Conservation (phyloP, 2,797 vertebrate species). For the Hypotaenidia philippensis region DNA sequence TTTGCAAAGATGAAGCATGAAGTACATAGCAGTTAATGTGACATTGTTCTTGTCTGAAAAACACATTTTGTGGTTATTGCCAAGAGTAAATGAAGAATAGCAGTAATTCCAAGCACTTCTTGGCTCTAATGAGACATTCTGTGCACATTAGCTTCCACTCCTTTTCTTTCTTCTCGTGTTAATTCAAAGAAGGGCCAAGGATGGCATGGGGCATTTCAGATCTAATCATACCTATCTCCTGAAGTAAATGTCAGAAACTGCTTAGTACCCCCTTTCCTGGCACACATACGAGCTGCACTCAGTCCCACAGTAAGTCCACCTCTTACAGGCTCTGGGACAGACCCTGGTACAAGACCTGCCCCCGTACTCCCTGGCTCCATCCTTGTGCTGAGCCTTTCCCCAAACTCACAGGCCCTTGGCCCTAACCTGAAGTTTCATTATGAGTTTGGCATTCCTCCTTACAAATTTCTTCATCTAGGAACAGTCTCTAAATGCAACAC, state of each 20-base stretch:
- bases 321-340: background rate
- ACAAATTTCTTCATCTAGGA: conserved; percentile 60
- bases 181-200: background rate
- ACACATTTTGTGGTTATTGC: background rate
- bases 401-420: background rate
- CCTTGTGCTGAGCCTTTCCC: background rate
- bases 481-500: conserved; percentile 13
- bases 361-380: background rate
- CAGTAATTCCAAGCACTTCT: background rate
- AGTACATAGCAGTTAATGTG: background rate
- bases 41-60: background rate
- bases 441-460: conserved; percentile 31
- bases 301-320: background rate
- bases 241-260: background rate
- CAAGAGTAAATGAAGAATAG: background rate
- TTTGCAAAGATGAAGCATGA: background rate
- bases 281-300: fast-evolving
- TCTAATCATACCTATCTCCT: background rate
- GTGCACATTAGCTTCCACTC: background rate
- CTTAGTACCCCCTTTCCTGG: background rate
- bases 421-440: background rate
- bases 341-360: background rate
- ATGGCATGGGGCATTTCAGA: background rate
- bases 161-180: background rate
- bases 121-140: background rate